Evolutionary conservation across 2,888 invertebrate species (phyloP), one percentile per base, ranked within the genome.

Genomic region (Pachycephus smyrnensis): DNA sequence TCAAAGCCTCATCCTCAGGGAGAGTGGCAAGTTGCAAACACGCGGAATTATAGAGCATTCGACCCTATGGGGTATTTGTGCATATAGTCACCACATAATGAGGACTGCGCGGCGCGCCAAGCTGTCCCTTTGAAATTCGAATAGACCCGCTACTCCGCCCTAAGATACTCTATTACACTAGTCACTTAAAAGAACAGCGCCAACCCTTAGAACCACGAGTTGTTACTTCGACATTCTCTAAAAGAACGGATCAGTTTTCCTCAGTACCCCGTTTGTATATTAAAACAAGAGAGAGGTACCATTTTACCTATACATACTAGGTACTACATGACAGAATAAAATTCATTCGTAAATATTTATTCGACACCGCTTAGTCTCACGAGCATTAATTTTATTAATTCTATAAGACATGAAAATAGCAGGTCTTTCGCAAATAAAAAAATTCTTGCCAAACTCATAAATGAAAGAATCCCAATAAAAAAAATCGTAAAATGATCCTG

Each of bases 91-190:
- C 73, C 81, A 83, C 80, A 85, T 88, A 88, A 88, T 84, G 87
- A 87, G 85, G 81, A 84, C 79, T 79, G 82, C 75, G 84, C 86
- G 86, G 87, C 85, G 83, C 81, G 81, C 84, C 84, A 82, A 81
- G 74, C 80, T 81, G 85, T 81, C 82, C 84, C 87, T 89, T 89
- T 89, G 89, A 89, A 89, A 89, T 87, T 81, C 77, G 89, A 89
- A 86, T 83, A 86, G 82, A 9, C 37, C 79, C 77, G 69, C 81
- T 79, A 83, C 88, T 80, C 86, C 86, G 85, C 87, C 85, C 86
- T 82, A 76, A 82, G 82, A 84, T 85, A 86, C 87, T 84, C 85
- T 84, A 86, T 87, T 84, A 87, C 86, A 81, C 82, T 84, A 82
- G 79, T 76, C 69, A 69, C 69, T 33, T 75, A 77, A 73, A 36